These are phyloP conservation scores for Rhizomys pruinosus DNA, from an alignment of 2,113 vertebrate genomes.

Conservation along the genomic window DNA sequence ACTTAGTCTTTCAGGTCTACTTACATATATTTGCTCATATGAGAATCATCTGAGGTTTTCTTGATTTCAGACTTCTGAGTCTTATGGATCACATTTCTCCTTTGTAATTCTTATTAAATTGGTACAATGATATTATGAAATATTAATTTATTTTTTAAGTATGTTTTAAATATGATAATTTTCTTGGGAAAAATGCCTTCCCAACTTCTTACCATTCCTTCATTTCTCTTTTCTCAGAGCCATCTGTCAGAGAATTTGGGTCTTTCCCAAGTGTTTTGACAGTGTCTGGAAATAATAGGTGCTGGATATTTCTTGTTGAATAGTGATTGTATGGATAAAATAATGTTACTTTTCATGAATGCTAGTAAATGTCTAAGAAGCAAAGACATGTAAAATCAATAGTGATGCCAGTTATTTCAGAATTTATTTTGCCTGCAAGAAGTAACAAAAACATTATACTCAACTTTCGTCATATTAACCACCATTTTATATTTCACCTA, in stretches of 20 bases:
- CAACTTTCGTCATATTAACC: neutral
- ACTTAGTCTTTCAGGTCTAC: no score
- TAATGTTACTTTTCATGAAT: neutral
- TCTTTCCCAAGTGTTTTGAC: neutral
- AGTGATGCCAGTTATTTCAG: conserved; percentile 6
- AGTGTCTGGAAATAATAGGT: neutral
- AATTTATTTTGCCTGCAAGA: conserved; percentile 41
- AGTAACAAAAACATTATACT: conserved; percentile 15
- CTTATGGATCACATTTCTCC: neutral
- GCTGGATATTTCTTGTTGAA: neutral
- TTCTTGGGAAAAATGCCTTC: neutral
- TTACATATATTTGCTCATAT: neutral
- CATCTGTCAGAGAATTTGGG: neutral
- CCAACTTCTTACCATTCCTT: neutral
- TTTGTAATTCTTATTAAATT: neutral
- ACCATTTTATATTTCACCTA: neutral
- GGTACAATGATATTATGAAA: neutral
- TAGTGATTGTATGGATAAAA: neutral
- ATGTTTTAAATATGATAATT: neutral
- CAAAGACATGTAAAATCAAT: neutral
- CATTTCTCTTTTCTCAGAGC: neutral
- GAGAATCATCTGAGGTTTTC: neutral
- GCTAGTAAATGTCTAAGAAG: conserved; percentile 2
- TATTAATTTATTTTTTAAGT: neutral
- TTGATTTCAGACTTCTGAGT: neutral